A percentile compares a stretch with the other conserved stretches of the same genome.
Evolutionary conservation across 2,797 vertebrate genomes (phyloP).

Genomic region (Valencia hispanica): DNA sequence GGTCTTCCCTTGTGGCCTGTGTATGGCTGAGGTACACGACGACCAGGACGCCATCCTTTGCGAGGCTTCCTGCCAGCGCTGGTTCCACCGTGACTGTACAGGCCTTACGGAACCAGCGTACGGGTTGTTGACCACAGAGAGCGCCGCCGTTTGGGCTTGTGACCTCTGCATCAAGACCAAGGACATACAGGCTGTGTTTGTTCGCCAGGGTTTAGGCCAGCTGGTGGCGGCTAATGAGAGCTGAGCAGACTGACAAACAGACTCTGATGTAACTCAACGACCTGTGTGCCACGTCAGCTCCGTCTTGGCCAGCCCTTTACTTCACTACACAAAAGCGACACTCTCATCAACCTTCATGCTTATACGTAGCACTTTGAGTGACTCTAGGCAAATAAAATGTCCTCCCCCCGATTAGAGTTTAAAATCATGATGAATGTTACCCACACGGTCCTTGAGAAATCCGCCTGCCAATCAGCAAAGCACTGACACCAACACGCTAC

Average conservation of each 20-base stretch:
- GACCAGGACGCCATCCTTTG: constrained; percentile 98
- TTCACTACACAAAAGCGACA: constrained; percentile 63
- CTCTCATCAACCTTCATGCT: constrained; percentile 67
- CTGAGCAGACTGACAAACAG: constrained; percentile 73
- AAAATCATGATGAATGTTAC: constrained; percentile 74
- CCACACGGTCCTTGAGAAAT: constrained; percentile 65
- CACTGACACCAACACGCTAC: constrained; percentile 87
- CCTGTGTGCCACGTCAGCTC: constrained; percentile 57
- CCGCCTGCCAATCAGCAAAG: constrained; percentile 79
- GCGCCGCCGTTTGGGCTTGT: constrained; percentile 95
- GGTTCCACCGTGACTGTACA: constrained; percentile 98
- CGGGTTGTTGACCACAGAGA: constrained; percentile 93
- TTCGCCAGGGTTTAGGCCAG: constrained; percentile 95
- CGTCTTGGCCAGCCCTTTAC: constrained; percentile 72
- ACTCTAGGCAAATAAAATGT: constrained; percentile 53
- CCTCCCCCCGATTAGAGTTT: constrained; percentile 41
- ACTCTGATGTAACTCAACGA: constrained; percentile 45
- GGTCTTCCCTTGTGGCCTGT: constrained; percentile 91
- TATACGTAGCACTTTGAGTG: constrained; percentile 77
- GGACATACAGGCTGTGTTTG: constrained; percentile 97
- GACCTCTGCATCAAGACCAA: constrained; percentile 98
- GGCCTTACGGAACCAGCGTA: constrained; percentile 97
- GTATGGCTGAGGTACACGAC: constrained; percentile 93
- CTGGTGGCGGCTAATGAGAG: constrained; percentile 95
- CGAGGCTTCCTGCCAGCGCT: constrained; percentile 96